phyloP scores from a whole-genome alignment of 2,797 vertebrate genomes.

The Acridotheres tristis region DNA sequence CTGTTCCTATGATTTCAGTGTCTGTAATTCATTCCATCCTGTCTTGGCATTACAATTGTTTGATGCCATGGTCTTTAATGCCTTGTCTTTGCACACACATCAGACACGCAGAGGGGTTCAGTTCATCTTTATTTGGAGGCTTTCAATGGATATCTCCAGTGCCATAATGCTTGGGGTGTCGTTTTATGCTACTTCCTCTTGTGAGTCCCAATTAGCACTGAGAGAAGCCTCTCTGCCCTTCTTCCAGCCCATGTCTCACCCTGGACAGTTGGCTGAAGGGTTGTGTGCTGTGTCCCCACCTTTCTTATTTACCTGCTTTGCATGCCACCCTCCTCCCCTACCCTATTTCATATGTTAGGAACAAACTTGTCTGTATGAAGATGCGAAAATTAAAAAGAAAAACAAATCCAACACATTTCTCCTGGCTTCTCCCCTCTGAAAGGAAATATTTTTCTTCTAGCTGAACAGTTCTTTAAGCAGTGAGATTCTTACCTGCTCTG shows the following conservation, averaged over 20 bases:
- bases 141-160: not conserved
- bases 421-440: not conserved
- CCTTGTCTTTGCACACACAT: not conserved
- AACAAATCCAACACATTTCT: not conserved
- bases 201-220: not conserved
- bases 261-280: not conserved
- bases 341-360: not conserved
- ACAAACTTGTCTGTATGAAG: not conserved
- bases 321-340: rapidly evolving
- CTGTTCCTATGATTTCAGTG: not conserved
- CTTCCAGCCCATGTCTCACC: not conserved
- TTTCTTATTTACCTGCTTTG: not conserved
- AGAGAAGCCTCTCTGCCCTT: not conserved
- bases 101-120: not conserved
- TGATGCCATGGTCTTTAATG: not conserved
- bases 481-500: not conserved
- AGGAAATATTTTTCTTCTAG: not conserved
- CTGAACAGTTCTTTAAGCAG: not conserved
- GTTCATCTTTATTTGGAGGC: not conserved
- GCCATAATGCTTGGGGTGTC: not conserved
- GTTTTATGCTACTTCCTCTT: not conserved
- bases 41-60: not conserved
- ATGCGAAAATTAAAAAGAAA: not conserved
- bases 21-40: not conserved
- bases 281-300: not conserved